Evolutionary conservation across 2,888 invertebrate genomes (phyloP), one percentile per base, ranked within the genome.

Genomic region (Cheilosia soror): DNA sequence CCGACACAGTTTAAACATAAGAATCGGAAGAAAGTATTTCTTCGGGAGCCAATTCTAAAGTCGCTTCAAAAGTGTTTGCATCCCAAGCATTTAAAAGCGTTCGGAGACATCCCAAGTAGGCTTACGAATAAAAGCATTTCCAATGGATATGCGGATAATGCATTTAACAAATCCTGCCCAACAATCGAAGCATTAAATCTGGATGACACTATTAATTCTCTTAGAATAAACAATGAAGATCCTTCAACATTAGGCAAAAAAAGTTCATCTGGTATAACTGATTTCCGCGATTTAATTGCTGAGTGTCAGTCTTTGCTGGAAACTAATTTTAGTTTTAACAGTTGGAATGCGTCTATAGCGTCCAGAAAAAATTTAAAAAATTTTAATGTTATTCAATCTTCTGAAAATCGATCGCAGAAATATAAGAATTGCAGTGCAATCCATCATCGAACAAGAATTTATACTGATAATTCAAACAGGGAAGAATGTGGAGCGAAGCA

Each of bases 281-380:
- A 90, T 84, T 91, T 90, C 79, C 89, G 89, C 2, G 90, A 91
- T 87, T 87, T 92, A 37, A 89, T 92, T 27, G 88, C 88, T 4
- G 90, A 91, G 86, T 91, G 91, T 68, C 89, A 90, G 37, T 87
- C 84, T 13, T 82, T 91, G 3, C 82, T 91, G 0, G 88, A 88
- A 31, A 88, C 89, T 27, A 88, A 89, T 15, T 87, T 88, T 37
- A 89, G 88, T 2, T 89, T 88, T 37, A 88, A 87, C 31, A 79
- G 82, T 42, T 81, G 88, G 37, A 88, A 87, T 47, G 86, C 87
- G 31, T 76, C 85, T 9, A 78, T 78, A 76, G 86, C 87, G n/a
- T 76, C 76, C 5, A 88, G 87, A 20, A 87, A 87, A 47, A 86
- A 81, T 37, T 78, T 82, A 0, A 88, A 87, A 57, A 88, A 89